These are phyloP conservation scores for Thrips palmi DNA, from an alignment of 1,140 invertebrate genomes.

Conservation along the genomic window DNA sequence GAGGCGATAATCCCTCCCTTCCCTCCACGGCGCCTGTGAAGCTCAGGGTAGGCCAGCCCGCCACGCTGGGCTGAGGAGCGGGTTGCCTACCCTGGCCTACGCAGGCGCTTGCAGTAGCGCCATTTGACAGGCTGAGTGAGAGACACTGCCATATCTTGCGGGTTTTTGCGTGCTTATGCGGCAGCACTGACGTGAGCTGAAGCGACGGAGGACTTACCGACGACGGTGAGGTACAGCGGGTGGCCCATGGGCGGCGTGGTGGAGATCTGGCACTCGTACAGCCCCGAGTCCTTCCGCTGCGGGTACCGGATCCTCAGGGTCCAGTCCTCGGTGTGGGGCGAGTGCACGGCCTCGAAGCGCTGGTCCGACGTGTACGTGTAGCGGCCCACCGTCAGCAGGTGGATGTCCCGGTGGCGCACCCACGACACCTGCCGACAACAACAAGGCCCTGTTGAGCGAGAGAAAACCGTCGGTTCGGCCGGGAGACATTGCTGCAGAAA, in stretches of 20 bases:
- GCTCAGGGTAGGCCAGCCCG: too few relatives aligned
- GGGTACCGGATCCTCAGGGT: constrained; percentile 54
- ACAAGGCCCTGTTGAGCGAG: not conserved
- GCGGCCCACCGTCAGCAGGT: constrained; percentile 62
- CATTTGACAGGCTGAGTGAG: too few relatives aligned
- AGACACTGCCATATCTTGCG: too few relatives aligned
- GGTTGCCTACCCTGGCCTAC: too few relatives aligned
- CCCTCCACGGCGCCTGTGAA: too few relatives aligned
- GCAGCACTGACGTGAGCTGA: too few relatives aligned
- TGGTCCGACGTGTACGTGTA: constrained; percentile 78
- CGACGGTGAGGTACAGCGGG: constrained; percentile 53
- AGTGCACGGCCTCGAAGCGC: constrained; percentile 56
- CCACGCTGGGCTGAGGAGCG: too few relatives aligned
- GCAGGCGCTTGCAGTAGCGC: too few relatives aligned
- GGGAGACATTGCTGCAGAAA: not conserved
- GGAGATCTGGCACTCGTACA: constrained; percentile 73
- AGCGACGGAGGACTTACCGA: too few relatives aligned
- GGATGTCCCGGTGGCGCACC: constrained; percentile 70
- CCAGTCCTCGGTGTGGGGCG: constrained; percentile 57
- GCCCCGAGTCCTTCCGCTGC: constrained; percentile 56
- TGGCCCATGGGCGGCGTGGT: constrained; percentile 68
- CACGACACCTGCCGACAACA: constrained; percentile 54
- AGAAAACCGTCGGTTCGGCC: not conserved
- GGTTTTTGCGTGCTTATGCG: too few relatives aligned
- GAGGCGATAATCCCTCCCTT: too few relatives aligned